Evolutionary conservation across 2,797 vertebrate species (phyloP), one percentile per base, ranked within the genome.

Genomic region (Sparidentex hasta): DNA sequence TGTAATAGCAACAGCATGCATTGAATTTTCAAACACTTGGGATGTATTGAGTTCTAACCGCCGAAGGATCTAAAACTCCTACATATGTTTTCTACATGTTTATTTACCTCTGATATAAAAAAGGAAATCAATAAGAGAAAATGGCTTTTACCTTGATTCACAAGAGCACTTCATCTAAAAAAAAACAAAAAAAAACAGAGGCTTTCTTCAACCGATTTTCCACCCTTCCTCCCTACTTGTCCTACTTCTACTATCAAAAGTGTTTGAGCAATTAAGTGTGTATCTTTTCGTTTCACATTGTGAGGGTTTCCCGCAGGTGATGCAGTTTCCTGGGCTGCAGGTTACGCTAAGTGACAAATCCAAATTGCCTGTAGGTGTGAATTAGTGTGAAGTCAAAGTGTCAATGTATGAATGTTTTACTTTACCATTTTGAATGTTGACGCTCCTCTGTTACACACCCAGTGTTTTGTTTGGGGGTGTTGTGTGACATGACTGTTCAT

Each of bases 51-150:
- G 57, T 14, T 21, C 18, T 59, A 23, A 57, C 21, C 33, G 54
- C 11, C 54, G 6, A 62, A n/a, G 47, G 25, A 52, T 13, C 14
- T n/a, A 13, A 21, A 59, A 25, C 43, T 29, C 27, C 18, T 5
- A 5, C 1, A 3, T n/a, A 50, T 5, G 43, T 11, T 57, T 56
- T 27, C 44, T 77, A 46, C 65, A 23, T 58, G 38, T 71, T 78
- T 64, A 44, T 48, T 57, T 57, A 5, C 48, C 27, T 17, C 14
- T 23, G 41, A 48, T 25, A 51, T 3, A 27, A 51, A 69, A 64
- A 46, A 3, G 20, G 47, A 67, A 76, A 67, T 63, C 63, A 72
- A 57, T 71, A 33, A 21, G 13, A 66, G 67, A 38, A 65, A 71
- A 61, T 65, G 13, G 25, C 61, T 65, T 75, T 63, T 64, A 51